Conservation (phyloP, 2,888 invertebrate species). For the Drosophila suboccidentalis region DNA sequence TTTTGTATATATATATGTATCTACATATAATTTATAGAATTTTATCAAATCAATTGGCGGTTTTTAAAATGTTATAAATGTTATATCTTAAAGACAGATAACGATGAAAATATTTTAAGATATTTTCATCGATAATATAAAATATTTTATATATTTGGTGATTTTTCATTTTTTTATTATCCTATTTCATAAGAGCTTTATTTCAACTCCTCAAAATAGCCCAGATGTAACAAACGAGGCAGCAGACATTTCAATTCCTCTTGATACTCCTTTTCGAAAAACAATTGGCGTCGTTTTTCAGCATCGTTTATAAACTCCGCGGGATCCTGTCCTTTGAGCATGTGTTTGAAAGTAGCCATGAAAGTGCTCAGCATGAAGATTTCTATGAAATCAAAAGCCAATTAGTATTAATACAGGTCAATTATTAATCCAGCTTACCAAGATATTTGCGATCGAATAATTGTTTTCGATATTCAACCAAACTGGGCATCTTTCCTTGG, state of each 20-base stretch:
- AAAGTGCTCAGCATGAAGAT: conserved; percentile 32
- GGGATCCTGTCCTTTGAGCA: conserved; percentile 24
- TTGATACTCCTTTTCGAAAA: conserved; percentile 16
- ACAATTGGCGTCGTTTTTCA: neutral
- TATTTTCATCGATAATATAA: no score
- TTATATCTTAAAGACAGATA: no score
- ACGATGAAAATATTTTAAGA: neutral
- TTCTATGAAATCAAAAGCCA: conserved; percentile 19
- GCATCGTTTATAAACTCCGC: conserved; percentile 14
- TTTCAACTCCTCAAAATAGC: conserved; percentile 60
- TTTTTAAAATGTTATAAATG: no score
- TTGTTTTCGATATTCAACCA: conserved; percentile 54
- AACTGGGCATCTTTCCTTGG: conserved; percentile 56
- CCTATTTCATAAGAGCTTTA: neutral
- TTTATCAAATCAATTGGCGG: neutral
- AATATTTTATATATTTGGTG: no score
- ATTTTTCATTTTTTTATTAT: no score
- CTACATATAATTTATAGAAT: no score
- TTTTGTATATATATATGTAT: neutral
- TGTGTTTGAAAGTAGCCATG: conserved; percentile 26
- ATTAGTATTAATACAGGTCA: neutral
- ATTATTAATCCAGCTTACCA: conserved; percentile 58
- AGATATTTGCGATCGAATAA: conserved; percentile 47
- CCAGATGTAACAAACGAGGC: conserved; percentile 54
- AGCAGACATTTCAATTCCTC: conserved; percentile 43